Base-by-base conservation (phyloP, 2,797 vertebrate genomes). In the Phoxinus dragarum region DNA sequence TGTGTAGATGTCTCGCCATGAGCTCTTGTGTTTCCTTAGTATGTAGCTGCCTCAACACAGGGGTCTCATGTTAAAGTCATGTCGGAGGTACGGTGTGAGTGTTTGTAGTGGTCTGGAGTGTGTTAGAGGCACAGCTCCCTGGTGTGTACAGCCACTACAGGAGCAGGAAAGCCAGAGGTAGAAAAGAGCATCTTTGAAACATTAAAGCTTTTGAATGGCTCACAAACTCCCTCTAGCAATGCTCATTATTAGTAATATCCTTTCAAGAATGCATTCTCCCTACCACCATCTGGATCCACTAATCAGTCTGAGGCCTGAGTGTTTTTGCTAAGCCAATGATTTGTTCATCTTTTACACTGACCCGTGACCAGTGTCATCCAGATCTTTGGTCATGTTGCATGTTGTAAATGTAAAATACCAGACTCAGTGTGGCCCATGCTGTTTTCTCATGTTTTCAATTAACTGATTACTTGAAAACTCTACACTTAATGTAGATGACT, bases 181-280 rank as follows among this genome's bases (percentile, higher is more conserved):
- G 75, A 69, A 69, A 77, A 78, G 52, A 49, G 66, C 23, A 27
- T 84, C 75, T 84, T 84, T 79, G 21, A 79, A 84, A 84, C 56
- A 66, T 85, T 73, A 81, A 85, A 74, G 69, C 54, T 67, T 34
- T 75, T 38, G 67, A 76, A 59, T 47, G 59, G 56, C 52, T 83
- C 75, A 76, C 59, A 88, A 85, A 87, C n/a, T 66, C 82, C 76
- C 78, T 84, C 84, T 31, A 85, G 86, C 79, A 69, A 85, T 3
- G 1, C 80, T 85, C 85, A 82, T 91, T 88, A 90, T 90, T 86
- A 89, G 52, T 89, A 90, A 72, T 84, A 82, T 86, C 81, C 56
- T 81, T 88, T 82, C 73, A 71, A 82, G 69, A 88, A 88, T 82
- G 86, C 64, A 36, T 76, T 64, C 67, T 79, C 56, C 21, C 79